A percentile compares a stretch with the other conserved stretches of the same genome.
Conservation (phyloP, 2,888 invertebrate genomes). For the Mesodorylaimus sp. region DNA sequence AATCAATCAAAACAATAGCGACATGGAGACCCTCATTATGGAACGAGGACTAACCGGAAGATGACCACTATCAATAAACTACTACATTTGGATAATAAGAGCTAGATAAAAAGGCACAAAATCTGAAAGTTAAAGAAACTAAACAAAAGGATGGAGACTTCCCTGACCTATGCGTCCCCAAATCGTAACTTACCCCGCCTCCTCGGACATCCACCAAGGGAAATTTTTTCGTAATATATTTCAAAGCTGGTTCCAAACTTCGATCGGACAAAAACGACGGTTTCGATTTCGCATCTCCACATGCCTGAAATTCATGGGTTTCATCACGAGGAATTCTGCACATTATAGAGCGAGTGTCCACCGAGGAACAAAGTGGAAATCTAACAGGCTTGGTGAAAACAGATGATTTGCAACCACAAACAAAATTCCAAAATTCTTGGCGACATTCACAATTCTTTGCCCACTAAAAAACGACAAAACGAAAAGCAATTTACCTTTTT, state of each 20-base stretch:
- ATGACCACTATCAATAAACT: too few relatives aligned
- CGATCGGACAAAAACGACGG: slow-evolving; percentile 93
- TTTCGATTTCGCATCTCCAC: slow-evolving; percentile 92
- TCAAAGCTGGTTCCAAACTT: slow-evolving; percentile 82
- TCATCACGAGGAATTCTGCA: not conserved
- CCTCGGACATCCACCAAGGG: slow-evolving; percentile 86
- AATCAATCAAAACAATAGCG: too few relatives aligned
- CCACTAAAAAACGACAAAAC: not conserved
- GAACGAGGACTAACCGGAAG: too few relatives aligned
- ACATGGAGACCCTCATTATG: too few relatives aligned
- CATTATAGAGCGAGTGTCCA: not conserved
- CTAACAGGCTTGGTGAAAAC: too few relatives aligned
- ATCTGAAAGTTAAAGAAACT: not conserved
- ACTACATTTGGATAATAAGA: too few relatives aligned
- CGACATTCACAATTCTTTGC: too few relatives aligned
- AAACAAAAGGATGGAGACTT: not conserved
- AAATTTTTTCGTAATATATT: slow-evolving; percentile 78
- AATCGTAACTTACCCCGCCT: slow-evolving; percentile 30
- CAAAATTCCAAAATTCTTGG: not conserved
- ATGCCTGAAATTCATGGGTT: slow-evolving; percentile 43
- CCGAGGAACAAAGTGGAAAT: not conserved
- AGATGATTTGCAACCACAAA: not conserved
- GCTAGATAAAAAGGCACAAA: not conserved
- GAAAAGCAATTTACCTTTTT: slow-evolving; percentile 50
- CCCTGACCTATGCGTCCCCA: not conserved